Percentiles rank a stretch among this genome's conserved stretches.
Evolutionary conservation across 1,140 invertebrate species (phyloP).

Genomic region (Diorhabda carinulata): DNA sequence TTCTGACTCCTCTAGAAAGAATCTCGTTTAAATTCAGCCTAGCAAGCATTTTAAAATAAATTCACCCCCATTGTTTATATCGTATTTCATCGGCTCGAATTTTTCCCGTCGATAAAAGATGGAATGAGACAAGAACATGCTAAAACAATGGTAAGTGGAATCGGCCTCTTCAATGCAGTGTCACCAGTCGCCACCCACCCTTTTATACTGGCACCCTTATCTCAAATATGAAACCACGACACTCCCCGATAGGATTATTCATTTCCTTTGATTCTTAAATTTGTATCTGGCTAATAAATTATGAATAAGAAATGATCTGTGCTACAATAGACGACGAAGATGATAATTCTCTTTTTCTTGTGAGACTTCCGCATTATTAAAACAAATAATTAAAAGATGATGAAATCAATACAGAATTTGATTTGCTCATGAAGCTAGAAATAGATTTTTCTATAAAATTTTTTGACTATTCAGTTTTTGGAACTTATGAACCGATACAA

Average conservation of each 20-base stretch:
- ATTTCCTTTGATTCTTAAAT: constrained; percentile 26
- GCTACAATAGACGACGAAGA: constrained; percentile 5
- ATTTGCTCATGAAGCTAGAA: too few relatives aligned
- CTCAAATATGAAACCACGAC: constrained; percentile 13
- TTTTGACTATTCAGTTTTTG: too few relatives aligned
- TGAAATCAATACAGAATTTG: too few relatives aligned
- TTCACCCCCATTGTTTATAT: constrained; percentile 33
- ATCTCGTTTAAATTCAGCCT: constrained; percentile 10
- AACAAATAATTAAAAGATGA: too few relatives aligned
- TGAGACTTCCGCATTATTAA: too few relatives aligned
- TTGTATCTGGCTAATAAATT: constrained; percentile 18
- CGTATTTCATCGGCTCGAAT: constrained; percentile 35
- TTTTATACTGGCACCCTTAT: constrained; percentile 33
- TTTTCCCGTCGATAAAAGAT: constrained; percentile 35
- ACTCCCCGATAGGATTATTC: constrained; percentile 26
- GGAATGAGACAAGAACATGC: constrained; percentile 38
- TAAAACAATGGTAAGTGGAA: constrained; percentile 38
- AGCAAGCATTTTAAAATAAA: constrained; percentile 23
- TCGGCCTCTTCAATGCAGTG: constrained; percentile 30
- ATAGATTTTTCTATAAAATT: too few relatives aligned
- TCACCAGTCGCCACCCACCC: constrained; percentile 13
- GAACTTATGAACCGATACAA: too few relatives aligned
- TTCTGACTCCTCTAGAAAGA: background rate
- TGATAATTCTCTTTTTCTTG: too few relatives aligned
- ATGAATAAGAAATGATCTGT: constrained; percentile 13